These are phyloP conservation scores for Perizoma affinitatum DNA, from an alignment of 2,888 invertebrate species.

Conservation along the genomic window DNA sequence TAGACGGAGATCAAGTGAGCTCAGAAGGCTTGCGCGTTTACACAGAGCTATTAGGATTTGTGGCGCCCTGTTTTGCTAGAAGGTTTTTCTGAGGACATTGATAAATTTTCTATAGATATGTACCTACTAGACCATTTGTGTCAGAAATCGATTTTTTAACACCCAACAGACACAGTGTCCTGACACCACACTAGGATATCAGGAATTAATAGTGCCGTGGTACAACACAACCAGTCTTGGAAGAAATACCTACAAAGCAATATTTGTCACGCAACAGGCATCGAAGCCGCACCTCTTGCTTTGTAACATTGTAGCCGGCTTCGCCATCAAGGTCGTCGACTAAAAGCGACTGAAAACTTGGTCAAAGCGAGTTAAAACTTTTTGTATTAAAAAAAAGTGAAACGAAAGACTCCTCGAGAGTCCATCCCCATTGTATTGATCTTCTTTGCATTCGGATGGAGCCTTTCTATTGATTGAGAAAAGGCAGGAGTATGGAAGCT, in stretches of 20 bases:
- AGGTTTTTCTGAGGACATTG: constrained; percentile 1
- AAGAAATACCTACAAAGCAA: too few relatives aligned
- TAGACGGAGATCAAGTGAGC: constrained; percentile 52
- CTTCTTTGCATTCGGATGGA: constrained; percentile 21
- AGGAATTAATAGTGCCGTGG: too few relatives aligned
- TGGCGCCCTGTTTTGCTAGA: constrained; percentile 13
- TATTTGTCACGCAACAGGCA: too few relatives aligned
- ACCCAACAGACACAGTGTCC: too few relatives aligned
- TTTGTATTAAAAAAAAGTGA: background rate
- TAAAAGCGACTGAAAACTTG: background rate
- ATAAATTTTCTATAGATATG: background rate
- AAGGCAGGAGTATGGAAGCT: constrained; percentile 22
- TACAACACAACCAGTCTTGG: too few relatives aligned
- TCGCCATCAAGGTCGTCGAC: too few relatives aligned
- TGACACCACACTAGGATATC: too few relatives aligned
- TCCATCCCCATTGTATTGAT: constrained; percentile 24
- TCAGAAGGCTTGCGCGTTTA: constrained; percentile 39
- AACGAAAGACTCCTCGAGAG: constrained; percentile 15
- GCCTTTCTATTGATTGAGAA: constrained; percentile 33
- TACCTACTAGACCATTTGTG: too few relatives aligned
- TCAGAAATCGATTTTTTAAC: too few relatives aligned
- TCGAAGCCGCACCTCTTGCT: too few relatives aligned
- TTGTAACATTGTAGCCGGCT: too few relatives aligned
- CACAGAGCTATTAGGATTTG: constrained; percentile 35
- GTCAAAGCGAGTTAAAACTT: background rate